Conservation (phyloP, 2,113 vertebrate species). For the Phaethornis superciliosus region DNA sequence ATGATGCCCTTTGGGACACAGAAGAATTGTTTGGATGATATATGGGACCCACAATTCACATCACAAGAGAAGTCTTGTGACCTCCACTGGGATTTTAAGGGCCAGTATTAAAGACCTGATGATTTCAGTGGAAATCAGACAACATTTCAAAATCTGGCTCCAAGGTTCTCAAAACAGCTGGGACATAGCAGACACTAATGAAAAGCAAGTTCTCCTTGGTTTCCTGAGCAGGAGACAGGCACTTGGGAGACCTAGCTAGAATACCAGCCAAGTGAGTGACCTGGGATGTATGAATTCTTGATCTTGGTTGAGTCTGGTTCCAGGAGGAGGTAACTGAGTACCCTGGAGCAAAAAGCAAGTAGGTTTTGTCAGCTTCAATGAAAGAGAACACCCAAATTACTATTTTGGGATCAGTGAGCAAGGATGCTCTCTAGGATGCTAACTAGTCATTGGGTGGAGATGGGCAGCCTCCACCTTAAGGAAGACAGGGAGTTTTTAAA, state of each 20-base stretch:
- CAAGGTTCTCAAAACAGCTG: not conserved
- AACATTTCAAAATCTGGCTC: not conserved
- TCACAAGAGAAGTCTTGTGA: not conserved
- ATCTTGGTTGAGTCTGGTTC: not conserved
- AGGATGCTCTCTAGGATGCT: no score
- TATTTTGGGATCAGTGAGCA: not conserved
- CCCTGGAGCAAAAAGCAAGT: rapidly evolving
- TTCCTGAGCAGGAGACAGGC: not conserved
- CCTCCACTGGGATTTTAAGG: not conserved
- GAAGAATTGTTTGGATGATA: not conserved
- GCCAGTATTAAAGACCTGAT: not conserved
- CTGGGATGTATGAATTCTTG: not conserved
- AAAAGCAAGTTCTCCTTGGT: not conserved
- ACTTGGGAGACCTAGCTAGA: not conserved
- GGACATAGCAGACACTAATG: not conserved
- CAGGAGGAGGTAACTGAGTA: not conserved
- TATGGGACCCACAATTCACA: not conserved
- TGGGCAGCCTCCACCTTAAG: not conserved
- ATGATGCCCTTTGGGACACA: not conserved
- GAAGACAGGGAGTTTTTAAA: not conserved
- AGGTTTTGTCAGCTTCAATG: not conserved
- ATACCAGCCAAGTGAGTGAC: not conserved
- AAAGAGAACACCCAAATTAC: not conserved
- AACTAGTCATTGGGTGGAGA: rapidly evolving
- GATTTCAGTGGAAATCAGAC: not conserved